Percentiles rank a stretch among this genome's conserved stretches.
Conservation (phyloP, 2,888 invertebrate species). For the Eristalinus sepulchralis region DNA sequence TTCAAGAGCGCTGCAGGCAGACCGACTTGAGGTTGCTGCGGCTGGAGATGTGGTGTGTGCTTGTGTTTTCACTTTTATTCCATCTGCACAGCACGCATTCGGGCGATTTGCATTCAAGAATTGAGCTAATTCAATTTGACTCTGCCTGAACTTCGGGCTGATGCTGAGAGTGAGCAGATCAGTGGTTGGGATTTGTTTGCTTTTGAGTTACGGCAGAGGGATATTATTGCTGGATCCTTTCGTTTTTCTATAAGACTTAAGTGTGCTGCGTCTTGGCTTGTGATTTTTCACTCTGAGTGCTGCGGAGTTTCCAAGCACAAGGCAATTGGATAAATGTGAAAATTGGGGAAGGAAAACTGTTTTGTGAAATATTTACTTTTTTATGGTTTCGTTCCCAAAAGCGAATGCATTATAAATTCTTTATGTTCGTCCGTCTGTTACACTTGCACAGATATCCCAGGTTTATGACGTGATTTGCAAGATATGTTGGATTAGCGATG, state of each 20-base stretch:
- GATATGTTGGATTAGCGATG: too few species aligned
- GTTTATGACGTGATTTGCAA: too few species aligned
- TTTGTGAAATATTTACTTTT: too few species aligned
- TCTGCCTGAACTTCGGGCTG: neutral
- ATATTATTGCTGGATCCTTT: neutral
- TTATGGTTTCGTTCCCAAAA: too few species aligned
- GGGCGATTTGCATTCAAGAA: neutral
- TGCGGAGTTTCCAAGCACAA: too few species aligned
- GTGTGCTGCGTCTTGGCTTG: too few species aligned
- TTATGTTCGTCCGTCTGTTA: too few species aligned
- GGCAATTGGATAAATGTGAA: too few species aligned
- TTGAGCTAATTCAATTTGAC: constrained; percentile 11
- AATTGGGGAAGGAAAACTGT: too few species aligned
- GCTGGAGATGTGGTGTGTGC: neutral
- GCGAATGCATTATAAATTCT: too few species aligned
- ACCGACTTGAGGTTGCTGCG: neutral
- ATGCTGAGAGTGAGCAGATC: neutral
- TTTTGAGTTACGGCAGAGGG: neutral
- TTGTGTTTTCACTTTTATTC: neutral
- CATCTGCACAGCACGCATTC: neutral
- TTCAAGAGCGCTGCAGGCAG: neutral
- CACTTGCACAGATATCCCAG: too few species aligned
- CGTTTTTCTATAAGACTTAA: neutral
- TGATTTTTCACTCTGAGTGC: too few species aligned
- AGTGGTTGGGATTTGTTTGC: neutral